phyloP scores from a whole-genome alignment of 2,113 vertebrate species.

The Dasyurus viverrinus region DNA sequence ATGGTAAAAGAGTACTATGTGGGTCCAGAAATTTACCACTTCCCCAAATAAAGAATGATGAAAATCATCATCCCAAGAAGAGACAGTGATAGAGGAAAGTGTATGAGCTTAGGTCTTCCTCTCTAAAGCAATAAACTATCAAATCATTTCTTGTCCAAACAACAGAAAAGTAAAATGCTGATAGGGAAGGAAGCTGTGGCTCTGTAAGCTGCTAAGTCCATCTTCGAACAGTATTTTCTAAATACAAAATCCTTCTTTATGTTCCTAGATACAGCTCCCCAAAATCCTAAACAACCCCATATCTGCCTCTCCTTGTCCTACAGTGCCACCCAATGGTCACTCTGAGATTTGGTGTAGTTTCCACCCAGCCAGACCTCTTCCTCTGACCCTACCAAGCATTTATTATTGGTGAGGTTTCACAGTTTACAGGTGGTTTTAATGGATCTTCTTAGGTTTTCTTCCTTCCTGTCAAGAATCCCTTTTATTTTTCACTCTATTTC shows the following conservation, averaged over 20 bases:
- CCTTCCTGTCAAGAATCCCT: not conserved
- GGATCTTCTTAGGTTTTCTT: rapidly evolving
- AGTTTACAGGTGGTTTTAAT: not conserved
- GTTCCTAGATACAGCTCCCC: not conserved
- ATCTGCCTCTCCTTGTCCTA: conserved; percentile 82
- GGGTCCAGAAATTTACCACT: not conserved
- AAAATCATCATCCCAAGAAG: too few relatives aligned
- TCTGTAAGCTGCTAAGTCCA: rapidly evolving
- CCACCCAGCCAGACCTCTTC: not conserved
- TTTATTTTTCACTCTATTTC: not conserved
- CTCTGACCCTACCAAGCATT: not conserved
- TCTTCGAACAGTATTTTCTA: not conserved
- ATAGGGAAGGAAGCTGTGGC: not conserved
- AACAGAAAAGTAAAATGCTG: rapidly evolving
- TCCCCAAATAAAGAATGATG: not conserved
- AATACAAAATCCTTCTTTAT: not conserved
- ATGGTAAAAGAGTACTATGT: not conserved
- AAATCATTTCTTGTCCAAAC: rapidly evolving
- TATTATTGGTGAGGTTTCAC: not conserved
- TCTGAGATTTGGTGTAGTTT: not conserved
- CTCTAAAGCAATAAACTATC: not conserved
- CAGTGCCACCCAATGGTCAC: conserved; percentile 82
- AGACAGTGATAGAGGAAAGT: not conserved
- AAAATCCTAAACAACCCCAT: not conserved
- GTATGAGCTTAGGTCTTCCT: not conserved